Evolutionary conservation across 1,140 invertebrate species (phyloP), one percentile per base, ranked within the genome.

Genomic region (Brachionus rubens): DNA sequence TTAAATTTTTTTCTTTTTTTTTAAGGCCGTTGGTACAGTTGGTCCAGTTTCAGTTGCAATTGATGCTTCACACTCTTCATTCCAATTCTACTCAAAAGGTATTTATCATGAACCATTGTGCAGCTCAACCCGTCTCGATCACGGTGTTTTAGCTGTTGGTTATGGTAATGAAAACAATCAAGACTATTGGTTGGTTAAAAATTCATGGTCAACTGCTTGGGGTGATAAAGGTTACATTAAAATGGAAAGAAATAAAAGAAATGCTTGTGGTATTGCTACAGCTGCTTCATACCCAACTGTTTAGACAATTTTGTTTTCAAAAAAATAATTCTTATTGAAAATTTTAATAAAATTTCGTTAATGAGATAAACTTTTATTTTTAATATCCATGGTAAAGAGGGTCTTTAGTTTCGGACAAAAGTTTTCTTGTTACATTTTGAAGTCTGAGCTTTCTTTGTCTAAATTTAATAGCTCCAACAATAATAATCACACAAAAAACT

Each of bases 31-130:
- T 76, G 92, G 92, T 52, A 92, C 90, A 4, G 85, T 92, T 78
- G 93, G 94, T n/a, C 94, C 94, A 9, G 79, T 88, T 56, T 86
- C 86, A n/a, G 86, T 88, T 82, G 93, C 92, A 67, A 96, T 97
- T 81, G 93, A 97, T 88, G 76, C 76, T 50, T 19, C 19, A 14
- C 75, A 62, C 21, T 12, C 28, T 12, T 59, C 52, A 19, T 76
- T 76, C 12, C 75, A 76, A 65, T 65, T 76, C n/a, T 76, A 76
- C 41, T 50, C 46, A 12, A 33, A 46, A 46, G 75, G 75, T 16
- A 16, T 76, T 21, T 76, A 76, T 36, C 43, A 76, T 50, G 75
- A 76, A 47, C 19, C 40, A 41, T 14, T 47, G 12, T 76, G 72
- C 36, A 56, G 48, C 24, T 54, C 50, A 56, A 76, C 72, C 6